Evolutionary conservation across 2,888 invertebrate genomes (phyloP).

Genomic region (Trilocha varians): DNA sequence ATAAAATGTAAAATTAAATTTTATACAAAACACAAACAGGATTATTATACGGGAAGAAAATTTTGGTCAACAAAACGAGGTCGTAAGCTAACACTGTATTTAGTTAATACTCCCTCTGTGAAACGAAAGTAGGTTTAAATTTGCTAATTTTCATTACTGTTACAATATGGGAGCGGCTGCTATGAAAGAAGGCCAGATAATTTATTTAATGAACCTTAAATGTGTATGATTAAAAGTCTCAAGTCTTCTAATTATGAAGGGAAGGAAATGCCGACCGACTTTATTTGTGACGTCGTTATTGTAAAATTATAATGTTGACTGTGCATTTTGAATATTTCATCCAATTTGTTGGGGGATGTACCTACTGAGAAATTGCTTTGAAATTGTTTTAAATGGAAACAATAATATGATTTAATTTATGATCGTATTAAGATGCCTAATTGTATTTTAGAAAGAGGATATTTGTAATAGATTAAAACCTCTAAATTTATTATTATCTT

Average conservation of each 20-base stretch:
- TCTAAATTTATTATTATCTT: no score
- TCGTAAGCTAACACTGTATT: conserved; percentile 5
- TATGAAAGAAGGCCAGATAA: conserved; percentile 2
- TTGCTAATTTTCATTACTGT: conserved; percentile 9
- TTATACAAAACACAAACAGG: background rate
- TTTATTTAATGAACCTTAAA: conserved; percentile 3
- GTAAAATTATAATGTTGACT: background rate
- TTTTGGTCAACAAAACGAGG: conserved; percentile 4
- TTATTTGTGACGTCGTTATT: background rate
- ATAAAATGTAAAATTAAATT: background rate
- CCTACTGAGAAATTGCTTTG: no score
- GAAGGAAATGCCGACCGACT: background rate
- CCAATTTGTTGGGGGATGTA: no score
- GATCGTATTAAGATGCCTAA: no score
- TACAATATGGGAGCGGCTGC: conserved; percentile 3
- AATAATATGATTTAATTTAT: no score
- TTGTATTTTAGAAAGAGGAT: no score
- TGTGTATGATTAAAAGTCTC: conserved; percentile 2
- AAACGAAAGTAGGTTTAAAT: conserved; percentile 8
- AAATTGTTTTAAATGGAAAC: no score
- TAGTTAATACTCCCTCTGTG: conserved; percentile 10
- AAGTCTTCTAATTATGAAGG: background rate
- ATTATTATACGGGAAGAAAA: background rate
- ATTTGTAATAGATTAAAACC: no score
- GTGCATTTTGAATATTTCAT: no score